Evolutionary conservation across 2,888 invertebrate species (phyloP).

Genomic region (Tachystola acroxantha): DNA sequence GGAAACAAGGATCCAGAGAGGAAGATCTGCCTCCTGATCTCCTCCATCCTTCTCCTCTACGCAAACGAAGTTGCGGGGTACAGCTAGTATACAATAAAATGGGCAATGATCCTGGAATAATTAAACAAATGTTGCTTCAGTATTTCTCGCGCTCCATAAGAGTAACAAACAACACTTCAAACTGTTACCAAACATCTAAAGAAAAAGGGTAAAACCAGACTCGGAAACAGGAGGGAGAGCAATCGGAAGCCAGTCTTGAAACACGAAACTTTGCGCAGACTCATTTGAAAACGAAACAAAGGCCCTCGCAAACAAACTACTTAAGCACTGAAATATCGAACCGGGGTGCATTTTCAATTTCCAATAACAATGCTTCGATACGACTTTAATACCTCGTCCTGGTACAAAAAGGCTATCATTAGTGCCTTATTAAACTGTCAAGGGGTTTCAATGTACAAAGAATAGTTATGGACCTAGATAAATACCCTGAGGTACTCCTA

Average conservation of each 20-base stretch:
- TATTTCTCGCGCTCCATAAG: too few relatives aligned
- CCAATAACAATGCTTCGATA: conserved; percentile 34
- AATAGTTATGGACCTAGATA: conserved; percentile 16
- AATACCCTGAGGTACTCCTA: conserved; percentile 28
- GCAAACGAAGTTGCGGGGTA: too few relatives aligned
- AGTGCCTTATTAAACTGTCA: conserved; percentile 23
- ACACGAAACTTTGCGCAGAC: conserved; percentile 26
- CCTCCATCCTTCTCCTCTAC: too few relatives aligned
- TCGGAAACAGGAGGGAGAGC: conserved; percentile 17
- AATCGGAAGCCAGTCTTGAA: conserved; percentile 32
- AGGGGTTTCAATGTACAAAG: conserved; percentile 11
- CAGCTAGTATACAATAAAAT: too few relatives aligned
- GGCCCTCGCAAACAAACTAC: conserved; percentile 44
- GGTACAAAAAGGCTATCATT: conserved; percentile 27
- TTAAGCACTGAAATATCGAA: conserved; percentile 46
- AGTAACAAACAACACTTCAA: not conserved
- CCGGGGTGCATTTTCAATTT: conserved; percentile 35
- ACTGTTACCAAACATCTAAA: not conserved
- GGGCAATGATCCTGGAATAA: too few relatives aligned
- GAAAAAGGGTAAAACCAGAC: conserved; percentile 13
- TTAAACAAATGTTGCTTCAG: too few relatives aligned
- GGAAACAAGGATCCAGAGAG: too few relatives aligned
- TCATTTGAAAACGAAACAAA: conserved; percentile 49
- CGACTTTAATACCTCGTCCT: conserved; percentile 16
- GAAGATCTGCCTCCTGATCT: too few relatives aligned